These are phyloP conservation scores for Azemiops feae DNA, from an alignment of 2,113 vertebrate species.

Conservation along the genomic window DNA sequence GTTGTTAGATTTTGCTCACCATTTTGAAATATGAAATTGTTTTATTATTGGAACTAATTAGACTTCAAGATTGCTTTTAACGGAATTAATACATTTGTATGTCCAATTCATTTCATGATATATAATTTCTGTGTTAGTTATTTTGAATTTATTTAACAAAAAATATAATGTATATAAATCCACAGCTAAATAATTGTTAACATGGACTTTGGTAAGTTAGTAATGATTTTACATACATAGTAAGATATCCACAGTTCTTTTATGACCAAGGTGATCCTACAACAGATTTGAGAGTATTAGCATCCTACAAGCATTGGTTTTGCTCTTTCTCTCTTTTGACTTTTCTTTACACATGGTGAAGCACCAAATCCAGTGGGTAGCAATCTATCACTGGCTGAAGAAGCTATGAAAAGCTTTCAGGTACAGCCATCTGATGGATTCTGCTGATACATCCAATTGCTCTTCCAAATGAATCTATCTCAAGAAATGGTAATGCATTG, in stretches of 20 bases:
- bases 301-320: neutral
- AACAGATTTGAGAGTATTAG: neutral
- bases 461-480: slow-evolving; percentile 12
- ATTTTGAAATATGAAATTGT: neutral
- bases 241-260: slow-evolving; percentile 26
- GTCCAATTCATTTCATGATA: neutral
- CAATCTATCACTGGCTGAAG: neutral
- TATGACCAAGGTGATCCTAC: neutral
- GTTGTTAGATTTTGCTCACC: neutral
- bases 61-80: neutral
- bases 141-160: neutral
- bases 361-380: neutral
- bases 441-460: neutral
- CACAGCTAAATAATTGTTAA: slow-evolving; percentile 8
- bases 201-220: slow-evolving; percentile 46
- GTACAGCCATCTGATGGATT: neutral
- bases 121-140: neutral
- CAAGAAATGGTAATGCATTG: accelerated
- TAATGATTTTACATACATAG: slow-evolving; percentile 45
- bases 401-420: neutral
- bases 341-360: neutral
- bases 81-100: neutral
- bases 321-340: accelerated
- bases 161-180: neutral
- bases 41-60: neutral